phyloP scores from a whole-genome alignment of 2,113 vertebrate species.

The Dipodomys stephensi region DNA sequence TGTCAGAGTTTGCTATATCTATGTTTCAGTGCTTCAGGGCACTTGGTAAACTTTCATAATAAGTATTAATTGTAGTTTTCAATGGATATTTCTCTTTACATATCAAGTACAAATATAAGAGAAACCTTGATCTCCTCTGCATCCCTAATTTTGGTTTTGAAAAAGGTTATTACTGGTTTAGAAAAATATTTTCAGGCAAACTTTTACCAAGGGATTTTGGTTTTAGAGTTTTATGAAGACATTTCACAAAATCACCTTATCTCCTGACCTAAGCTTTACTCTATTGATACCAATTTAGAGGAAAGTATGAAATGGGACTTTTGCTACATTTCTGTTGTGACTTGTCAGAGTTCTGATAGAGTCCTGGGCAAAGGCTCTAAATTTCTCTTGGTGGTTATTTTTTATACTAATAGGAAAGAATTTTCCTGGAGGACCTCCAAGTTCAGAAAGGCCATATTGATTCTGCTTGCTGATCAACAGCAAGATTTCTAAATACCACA shows the following conservation, averaged over 20 bases:
- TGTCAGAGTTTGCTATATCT: not conserved
- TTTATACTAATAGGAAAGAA: not conserved
- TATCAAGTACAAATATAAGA: not conserved
- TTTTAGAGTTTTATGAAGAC: not conserved
- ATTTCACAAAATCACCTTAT: not conserved
- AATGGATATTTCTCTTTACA: slow-evolving; percentile 23
- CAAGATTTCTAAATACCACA: slow-evolving; percentile 3
- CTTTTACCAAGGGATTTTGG: not conserved
- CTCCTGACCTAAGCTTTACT: not conserved
- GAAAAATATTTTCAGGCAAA: not conserved
- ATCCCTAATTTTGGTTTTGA: not conserved
- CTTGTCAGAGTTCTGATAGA: not conserved
- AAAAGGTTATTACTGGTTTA: not conserved
- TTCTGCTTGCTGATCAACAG: not conserved
- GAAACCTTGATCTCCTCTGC: not conserved
- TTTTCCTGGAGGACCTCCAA: not conserved
- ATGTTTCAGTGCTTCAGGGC: not conserved
- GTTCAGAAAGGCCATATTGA: not conserved
- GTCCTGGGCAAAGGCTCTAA: not conserved
- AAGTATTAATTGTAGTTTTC: not conserved
- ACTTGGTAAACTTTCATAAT: slow-evolving; percentile 29
- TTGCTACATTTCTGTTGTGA: not conserved
- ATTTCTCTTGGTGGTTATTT: not conserved
- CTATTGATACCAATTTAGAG: not conserved
- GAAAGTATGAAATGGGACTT: not conserved